Base-by-base conservation (phyloP, 2,113 vertebrate species). In the Zingel zingel region DNA sequence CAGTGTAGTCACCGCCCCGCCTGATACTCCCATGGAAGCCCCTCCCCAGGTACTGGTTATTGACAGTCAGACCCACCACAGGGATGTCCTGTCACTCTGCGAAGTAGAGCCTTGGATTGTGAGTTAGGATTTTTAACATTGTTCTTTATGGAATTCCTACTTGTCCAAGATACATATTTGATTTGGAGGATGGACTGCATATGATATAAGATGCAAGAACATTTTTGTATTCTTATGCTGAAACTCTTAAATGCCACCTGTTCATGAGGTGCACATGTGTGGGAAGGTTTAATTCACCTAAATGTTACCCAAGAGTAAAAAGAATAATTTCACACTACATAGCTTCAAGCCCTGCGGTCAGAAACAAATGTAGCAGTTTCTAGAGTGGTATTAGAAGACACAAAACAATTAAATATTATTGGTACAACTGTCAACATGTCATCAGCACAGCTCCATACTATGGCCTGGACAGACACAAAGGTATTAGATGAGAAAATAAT, bases 1-100 rank as follows among this genome's bases (percentile, higher is more conserved):
- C 95, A 96, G 94, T 94, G 96, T 96, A 96, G 96, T 96, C 95
- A 95, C 96, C 92, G 95, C 96, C 94, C 96, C 95, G 88, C 82
- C 92, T 62, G 93, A 98, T 92, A 93, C 93, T 85, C 93, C 94
- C 16, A 90, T 96, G 93, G 97, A 98, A 93, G 85, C 93, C 94
- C 91, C 93, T 57, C 95, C 96, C 89, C 96, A 99, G 98, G 98
- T 99, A 99, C 88, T 79, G 86, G 45, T 77, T 43, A 59, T 66
- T 25, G 81, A 79, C 54, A 56, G 33, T 79, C 65, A 33, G 75
- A 72, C n/a, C 74, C 61, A 62, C 71, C 83, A 43, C 39, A 43
- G 10, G 39, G 39, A 43, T 43, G 39, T 39, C 39, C 39, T 43
- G 39, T 43, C 10, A 43, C 39, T 43, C 10, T 43, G 39, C 10